Evolutionary conservation across 2,888 invertebrate species (phyloP), one percentile per base, ranked within the genome.

Genomic region (Sarcophaga caerulescens): DNA sequence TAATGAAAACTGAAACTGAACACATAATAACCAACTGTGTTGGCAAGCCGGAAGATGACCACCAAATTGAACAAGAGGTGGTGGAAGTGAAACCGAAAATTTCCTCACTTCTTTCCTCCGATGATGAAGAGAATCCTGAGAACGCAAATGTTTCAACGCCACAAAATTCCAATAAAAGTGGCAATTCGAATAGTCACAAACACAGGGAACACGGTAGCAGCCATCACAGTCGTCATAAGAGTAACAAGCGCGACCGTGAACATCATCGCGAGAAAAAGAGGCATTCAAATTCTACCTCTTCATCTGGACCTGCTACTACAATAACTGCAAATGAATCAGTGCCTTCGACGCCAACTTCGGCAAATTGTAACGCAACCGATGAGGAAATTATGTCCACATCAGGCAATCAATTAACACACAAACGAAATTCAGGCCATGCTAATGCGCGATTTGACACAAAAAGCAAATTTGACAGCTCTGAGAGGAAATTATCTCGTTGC

Each of bases 1-100:
- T 93, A 93, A 89, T 93, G 94, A 92, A 92, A 94, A 81, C 94
- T 17, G 85, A 94, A 89, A 73, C 90, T 89, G 84, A 91, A 90
- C 70, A 88, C 76, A 75, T 87, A 86, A 35, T 78, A 71, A n/a
- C 87, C 62, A 83, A 68, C 73, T 59, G 82, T 65, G 44, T 65
- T 12, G 6, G 14, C 62, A 82, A 80, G 69, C 4, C 25, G 19
- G 81, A 78, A 21, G 69, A 65, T 65, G 65, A 52, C 5, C 80
- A 73, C 14, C 81, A 65, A 84, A 85, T 23, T 45, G 80, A 81
- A 17, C 19, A 59, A 8, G 82, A 83, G 10, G 17, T 77, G 45
- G 10, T 73, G 21, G 80, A 69, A 21, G 52, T 74, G 66, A 83
- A 47, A 81, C n/a, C 25, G 4, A 88, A 60, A 73, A 68, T 17